phyloP scores from a whole-genome alignment of 64 coral and sea anemone genomes.

The Pocillopora damicornis region DNA sequence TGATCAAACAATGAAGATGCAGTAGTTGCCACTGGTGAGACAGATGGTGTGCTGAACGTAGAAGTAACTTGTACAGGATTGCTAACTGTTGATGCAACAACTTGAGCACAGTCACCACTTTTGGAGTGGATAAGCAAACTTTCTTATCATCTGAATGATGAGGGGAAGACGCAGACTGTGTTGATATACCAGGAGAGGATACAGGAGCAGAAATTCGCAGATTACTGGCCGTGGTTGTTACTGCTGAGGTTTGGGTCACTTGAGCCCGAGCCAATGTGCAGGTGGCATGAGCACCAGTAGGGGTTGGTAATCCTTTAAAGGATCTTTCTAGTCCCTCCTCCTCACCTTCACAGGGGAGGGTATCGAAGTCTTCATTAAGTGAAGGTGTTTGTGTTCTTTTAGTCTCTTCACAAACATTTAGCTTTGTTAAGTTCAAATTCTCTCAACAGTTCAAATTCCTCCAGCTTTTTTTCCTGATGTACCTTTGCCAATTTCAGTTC shows the following conservation, averaged over 20 bases:
- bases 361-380: not conserved
- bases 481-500: conserved; percentile 26
- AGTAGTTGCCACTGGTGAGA: not conserved
- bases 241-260: not conserved
- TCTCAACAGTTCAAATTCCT: conserved; percentile 18
- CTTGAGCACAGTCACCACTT: not conserved
- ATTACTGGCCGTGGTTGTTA: conserved; percentile 6
- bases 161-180: not conserved
- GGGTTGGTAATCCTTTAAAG: not conserved
- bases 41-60: not conserved
- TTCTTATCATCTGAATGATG: not conserved
- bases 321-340: not conserved
- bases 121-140: not conserved
- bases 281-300: not conserved
- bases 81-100: not conserved
- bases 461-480: conserved; percentile 27
- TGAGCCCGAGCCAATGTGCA: not conserved
- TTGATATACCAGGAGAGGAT: not conserved
- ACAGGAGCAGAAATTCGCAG: not conserved
- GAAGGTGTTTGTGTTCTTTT: conserved; percentile 6
- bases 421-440: conserved; percentile 50
- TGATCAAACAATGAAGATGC: not conserved
- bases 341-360: not conserved
- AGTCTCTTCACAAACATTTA: conserved; percentile 30
- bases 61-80: not conserved